Base-by-base conservation (phyloP, 1,140 invertebrate species). In the Laupala kohalensis region DNA sequence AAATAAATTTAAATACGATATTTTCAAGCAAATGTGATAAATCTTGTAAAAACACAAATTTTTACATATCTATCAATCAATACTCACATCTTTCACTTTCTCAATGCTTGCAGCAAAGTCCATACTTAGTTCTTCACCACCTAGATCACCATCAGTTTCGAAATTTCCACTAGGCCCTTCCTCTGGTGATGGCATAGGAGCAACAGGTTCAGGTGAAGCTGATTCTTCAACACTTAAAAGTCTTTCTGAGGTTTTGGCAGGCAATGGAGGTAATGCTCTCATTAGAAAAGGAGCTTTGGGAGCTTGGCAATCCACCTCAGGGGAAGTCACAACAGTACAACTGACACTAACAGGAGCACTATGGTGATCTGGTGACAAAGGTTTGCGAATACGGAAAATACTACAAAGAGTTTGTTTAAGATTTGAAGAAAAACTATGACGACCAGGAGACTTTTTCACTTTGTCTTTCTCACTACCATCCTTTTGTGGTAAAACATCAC, bases 101-200 rank as follows among this genome's bases (percentile, higher is more conserved):
- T 95, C 91, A 77, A 96, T 95, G 74, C 92, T 95, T 4, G 91
- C 91, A 23, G 93, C 92, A 84, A 96, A 95, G 80, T 96, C 93
- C 80, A 90, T 86, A 29, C 82, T 84, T 0, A 80, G 82, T 75
- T 85, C 82, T 65, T 84, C 82, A 3, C 82, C 79, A 64, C n/a
- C 25, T 29, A 62, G 23, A 15, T 70, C 69, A 2, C 80, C 74
- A 25, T 80, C 77, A 19, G 81, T 84, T 0, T 84, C 84, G 19
- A 26, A 25, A 67, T 13, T 27, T 27, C 13, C 29, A 25, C 27
- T 63, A 12, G 70, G 70, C 4, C 62, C 64, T 9, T 71, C 70
- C 75, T 70, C 70, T 77, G 77, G 68, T 77, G 76, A 72, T 67
- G 78, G 79, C 24, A 79, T 72, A 19, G 79, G 79, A 53, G 37